These are phyloP conservation scores for Napeogenes sylphis DNA, from an alignment of 2,888 invertebrate species.

Conservation along the genomic window DNA sequence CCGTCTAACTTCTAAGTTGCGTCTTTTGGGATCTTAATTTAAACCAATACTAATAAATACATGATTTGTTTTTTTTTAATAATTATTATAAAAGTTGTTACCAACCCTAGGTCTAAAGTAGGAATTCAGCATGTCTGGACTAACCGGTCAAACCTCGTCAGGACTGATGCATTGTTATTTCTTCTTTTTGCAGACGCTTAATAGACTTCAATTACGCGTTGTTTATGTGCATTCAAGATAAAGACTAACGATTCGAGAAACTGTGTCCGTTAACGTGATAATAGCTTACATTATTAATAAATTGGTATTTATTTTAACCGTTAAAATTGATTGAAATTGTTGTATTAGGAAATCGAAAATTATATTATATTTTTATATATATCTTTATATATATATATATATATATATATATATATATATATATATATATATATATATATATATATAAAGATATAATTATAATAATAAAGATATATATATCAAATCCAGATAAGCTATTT, in stretches of 20 bases:
- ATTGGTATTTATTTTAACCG: not conserved
- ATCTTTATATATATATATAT: no score
- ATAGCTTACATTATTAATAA: not conserved
- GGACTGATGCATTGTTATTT: conserved; percentile 22
- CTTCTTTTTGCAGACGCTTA: conserved; percentile 24
- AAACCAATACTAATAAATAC: no score
- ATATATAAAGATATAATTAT: no score
- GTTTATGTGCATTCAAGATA: conserved; percentile 12
- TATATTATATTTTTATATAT: no score
- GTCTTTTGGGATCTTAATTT: no score
- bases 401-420: no score
- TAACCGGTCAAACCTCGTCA: conserved; percentile 27
- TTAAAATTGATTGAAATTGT: not conserved
- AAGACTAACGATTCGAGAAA: not conserved
- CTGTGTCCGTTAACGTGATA: not conserved
- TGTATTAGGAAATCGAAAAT: not conserved
- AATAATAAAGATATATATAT: no score
- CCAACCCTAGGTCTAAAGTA: conserved; percentile 4
- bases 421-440: no score
- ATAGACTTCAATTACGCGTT: conserved; percentile 26
- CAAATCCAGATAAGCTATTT: no score
- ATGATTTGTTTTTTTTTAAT: not conserved
- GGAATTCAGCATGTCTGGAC: conserved; percentile 13
- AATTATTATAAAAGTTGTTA: not conserved
- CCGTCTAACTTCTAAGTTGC: no score